Evolutionary conservation across 2,797 vertebrate species (phyloP).

Genomic region (Discoglossus pictus): DNA sequence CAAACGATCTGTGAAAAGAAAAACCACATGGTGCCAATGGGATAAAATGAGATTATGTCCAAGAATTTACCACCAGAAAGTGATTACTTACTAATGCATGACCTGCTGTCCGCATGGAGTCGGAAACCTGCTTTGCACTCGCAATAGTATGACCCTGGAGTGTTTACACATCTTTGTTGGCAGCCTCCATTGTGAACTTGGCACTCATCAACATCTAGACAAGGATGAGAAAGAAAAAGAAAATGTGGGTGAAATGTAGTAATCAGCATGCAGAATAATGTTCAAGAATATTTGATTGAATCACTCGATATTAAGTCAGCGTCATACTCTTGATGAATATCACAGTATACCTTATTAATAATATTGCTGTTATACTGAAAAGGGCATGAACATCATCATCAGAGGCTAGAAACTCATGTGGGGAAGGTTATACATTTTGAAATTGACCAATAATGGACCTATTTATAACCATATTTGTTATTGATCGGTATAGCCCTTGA

Average conservation of each 20-base stretch:
- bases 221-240: conserved; percentile 4
- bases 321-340: conserved; percentile 69
- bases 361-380: too few relatives aligned
- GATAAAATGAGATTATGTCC: conserved; percentile 24
- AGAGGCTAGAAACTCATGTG: too few relatives aligned
- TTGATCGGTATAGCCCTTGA: too few relatives aligned
- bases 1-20: conserved; percentile 7
- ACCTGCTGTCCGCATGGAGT: conserved; percentile 87
- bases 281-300: too few relatives aligned
- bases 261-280: conserved; percentile 37
- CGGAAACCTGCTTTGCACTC: conserved; percentile 84
- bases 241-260: conserved; percentile 56
- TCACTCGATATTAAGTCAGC: conserved; percentile 47
- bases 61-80: conserved; percentile 5
- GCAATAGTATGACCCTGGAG: conserved; percentile 84
- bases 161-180: conserved; percentile 93
- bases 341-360: conserved; percentile 53
- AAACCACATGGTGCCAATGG: conserved; percentile 11
- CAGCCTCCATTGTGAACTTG: conserved; percentile 91
- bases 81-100: conserved; percentile 82
- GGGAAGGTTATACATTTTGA: too few relatives aligned
- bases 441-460: too few relatives aligned
- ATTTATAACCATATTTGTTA: too few relatives aligned
- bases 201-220: conserved; percentile 90
- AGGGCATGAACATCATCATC: too few relatives aligned